Base-by-base conservation (phyloP, 1,140 invertebrate genomes). In the Euwallacea similis region DNA sequence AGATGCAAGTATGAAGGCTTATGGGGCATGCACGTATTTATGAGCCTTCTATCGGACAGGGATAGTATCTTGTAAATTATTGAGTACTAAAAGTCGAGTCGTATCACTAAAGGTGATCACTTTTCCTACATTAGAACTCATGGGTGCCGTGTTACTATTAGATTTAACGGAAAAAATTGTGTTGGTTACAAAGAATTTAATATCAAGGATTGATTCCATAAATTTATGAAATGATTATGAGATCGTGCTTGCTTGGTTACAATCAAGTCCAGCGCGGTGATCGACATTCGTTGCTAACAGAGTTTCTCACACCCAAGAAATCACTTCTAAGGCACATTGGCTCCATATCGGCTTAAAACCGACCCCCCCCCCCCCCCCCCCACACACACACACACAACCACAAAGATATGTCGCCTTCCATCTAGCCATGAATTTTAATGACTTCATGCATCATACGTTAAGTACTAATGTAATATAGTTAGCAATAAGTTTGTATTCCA, bases 51-150 rank as follows among this genome's bases (percentile, higher is more conserved):
- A 66, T 42, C 59, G 47, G 7, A 42, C 59, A 6, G 21, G 42
- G 8, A 61, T 0, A 2, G 9, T 72, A 15, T 16, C 13, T 47
- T 33, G 15, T 7, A 42, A 43, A 8, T 61, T 72, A 9, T 59
- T 76, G n/a, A 65, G 53, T 54, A 46, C 69, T 42, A 78, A 77
- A 72, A 66, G 71, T 21, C 58, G 72, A 43, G 79, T 83, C 4
- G 75, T 80, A 42, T 81, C 82, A 4, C 50, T 77, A 7, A 79
- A 80, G 74, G 66, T 71, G 41, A 54, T 79, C 0, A 76, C 81
- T 0, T 69, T 78, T 7, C 78, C 79, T 7, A 50, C 74, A 41
- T 53, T 81, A 21, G 79, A 80, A 74, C 64, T 81, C 9, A 71
- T 68, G 54, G 77, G 65, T 7, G 76, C 78, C 7, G 8, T 77